Evolutionary conservation across 2,113 vertebrate genomes (phyloP), one percentile per base, ranked within the genome.

Genomic region (Lagopus muta): DNA sequence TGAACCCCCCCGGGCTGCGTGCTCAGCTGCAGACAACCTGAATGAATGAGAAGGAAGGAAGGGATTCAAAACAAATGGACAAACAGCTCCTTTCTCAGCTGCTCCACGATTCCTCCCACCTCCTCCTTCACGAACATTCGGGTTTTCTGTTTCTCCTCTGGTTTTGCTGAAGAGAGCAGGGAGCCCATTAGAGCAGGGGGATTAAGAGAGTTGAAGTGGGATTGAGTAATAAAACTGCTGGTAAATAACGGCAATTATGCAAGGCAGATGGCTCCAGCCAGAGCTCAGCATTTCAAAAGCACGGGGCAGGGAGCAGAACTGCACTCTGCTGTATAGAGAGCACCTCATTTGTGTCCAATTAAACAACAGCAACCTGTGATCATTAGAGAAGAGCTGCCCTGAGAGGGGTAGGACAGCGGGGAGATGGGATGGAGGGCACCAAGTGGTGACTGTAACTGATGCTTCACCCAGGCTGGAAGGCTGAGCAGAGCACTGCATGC

Each of bases 141-240:
- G 71, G 40, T 21, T 54, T 64, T 48, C 55, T 14, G 18, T 54
- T 86, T 50, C 52, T 88, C 28, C 3, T 47, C 76, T 13, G 83
- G 36, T 83, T 92, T 80, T 90, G 93, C 90, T 60, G 86, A 77
- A 66, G 50, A 77, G 82, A 90, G 92, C 72, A 40, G 22, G 70
- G 89, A 93, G 83, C 65, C 83, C 83, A 62, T 83, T 48, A 76
- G 83, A 86, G 92, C 76, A 66, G 57, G 58, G 78, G 75, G 92
- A 92, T 69, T 65, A 57, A 21, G 88, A 50, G 88, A 90, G 73
- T 4, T 52, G 86, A 67, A 89, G 89, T 8, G 74, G 83, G 90
- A 84, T 61, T 87, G 94, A 92, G 94, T 19, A 79, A 94, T 13
- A 48, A 43, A 61, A 65, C 6, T 18, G 73, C 77, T 70, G 93